Conservation (phyloP, 2,797 vertebrate species). For the Micrastur ruficollis region DNA sequence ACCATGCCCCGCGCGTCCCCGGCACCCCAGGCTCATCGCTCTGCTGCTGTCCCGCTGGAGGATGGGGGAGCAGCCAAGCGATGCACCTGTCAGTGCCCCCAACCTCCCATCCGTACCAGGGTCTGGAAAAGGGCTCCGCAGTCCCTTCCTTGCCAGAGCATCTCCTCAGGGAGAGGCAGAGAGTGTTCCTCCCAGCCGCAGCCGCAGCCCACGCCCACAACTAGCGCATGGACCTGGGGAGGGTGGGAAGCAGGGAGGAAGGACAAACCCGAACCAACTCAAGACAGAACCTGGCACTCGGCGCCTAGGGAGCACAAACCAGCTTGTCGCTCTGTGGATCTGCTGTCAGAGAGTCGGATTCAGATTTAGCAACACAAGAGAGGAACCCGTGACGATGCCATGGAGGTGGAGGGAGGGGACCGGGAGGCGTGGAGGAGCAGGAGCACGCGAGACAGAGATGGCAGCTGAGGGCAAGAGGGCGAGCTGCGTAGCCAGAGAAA, state of each 20-base stretch:
- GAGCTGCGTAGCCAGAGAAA: slow-evolving; percentile 78
- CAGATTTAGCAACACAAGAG: slow-evolving; percentile 80
- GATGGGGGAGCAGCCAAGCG: background rate
- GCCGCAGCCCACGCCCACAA: slow-evolving; percentile 53
- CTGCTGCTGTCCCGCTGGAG: accelerated
- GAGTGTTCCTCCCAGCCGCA: slow-evolving; percentile 71
- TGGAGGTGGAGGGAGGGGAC: slow-evolving; percentile 76
- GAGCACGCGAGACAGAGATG: slow-evolving; percentile 73
- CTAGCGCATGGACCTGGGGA: slow-evolving; percentile 55
- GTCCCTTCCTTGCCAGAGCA: slow-evolving; percentile 8
- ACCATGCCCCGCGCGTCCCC: background rate
- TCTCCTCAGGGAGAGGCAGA: slow-evolving; percentile 40
- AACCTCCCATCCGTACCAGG: background rate
- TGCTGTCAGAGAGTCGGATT: slow-evolving; percentile 64
- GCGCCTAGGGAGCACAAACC: slow-evolving; percentile 63
- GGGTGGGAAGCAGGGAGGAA: slow-evolving; percentile 19
- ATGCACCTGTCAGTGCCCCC: background rate
- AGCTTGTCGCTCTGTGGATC: slow-evolving; percentile 64
- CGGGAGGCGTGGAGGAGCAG: background rate
- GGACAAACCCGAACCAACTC: slow-evolving; percentile 52
- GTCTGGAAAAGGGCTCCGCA: background rate
- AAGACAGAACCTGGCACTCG: slow-evolving; percentile 64
- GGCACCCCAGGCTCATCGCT: background rate
- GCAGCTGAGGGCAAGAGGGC: slow-evolving; percentile 77
- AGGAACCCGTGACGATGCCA: slow-evolving; percentile 88